Evolutionary conservation across 2,888 invertebrate genomes (phyloP), one percentile per base, ranked within the genome.

Genomic region (Euproctis similis): DNA sequence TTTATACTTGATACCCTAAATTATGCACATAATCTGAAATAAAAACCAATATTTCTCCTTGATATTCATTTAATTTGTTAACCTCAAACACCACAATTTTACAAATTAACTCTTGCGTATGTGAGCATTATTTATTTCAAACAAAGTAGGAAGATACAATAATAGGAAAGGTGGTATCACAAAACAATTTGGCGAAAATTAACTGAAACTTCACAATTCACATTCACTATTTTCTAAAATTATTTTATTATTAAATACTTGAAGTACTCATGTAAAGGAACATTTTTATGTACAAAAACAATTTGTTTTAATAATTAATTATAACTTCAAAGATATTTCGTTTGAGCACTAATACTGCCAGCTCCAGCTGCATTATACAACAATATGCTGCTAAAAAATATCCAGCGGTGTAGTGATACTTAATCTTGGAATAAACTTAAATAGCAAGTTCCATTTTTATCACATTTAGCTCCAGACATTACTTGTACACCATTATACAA

Each of bases 1-100:
- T 85, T 57, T 41, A 75, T 85, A 34, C 66, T 76, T 46, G 78
- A 82, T 31, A 75, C 73, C 20, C 49, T 85, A 27, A 67, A 25
- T 16, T 5, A 24, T 37, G 8, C 29, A 27, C 20, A 12, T 22
- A 18, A 10, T 17, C 12, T 12, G 18, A 9, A 12, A 22, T 41
- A 48, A 50, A 39, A 36, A 38, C 32, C 21, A 24, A 4, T 36
- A 23, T 39, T 39, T 41, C 34, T 36, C 40, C 35, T 53, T 34
- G 34, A 50, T 55, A 53, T 26, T 54, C 32, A 47, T 65, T 60
- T 62, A 59, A 61, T 60, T 51, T 22, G 49, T 55, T 56, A 53
- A 63, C 61, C 50, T 58, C 54, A 53, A 66, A 68, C 53, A 54
- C 49, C n/a, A n/a, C n/a, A n/a, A n/a, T n/a, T n/a, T n/a, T n/a